Percentiles rank a stretch among this genome's conserved stretches.
phyloP scores from a whole-genome alignment of 2,888 invertebrate genomes.

The Aporophyla nigra region DNA sequence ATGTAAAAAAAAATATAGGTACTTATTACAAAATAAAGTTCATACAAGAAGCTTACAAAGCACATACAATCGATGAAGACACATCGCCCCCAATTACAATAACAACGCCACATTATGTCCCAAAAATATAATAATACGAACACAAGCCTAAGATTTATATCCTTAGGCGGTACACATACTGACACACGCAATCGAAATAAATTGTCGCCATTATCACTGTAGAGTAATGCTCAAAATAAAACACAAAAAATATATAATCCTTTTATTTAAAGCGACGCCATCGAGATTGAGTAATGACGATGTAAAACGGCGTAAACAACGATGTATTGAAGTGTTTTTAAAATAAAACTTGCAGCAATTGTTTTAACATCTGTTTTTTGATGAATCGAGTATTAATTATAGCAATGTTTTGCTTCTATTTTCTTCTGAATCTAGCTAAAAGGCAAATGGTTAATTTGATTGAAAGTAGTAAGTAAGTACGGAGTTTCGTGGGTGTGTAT shows the following conservation, averaged over 20 bases:
- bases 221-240: slow-evolving; percentile 35
- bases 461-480: neutral
- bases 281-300: slow-evolving; percentile 49
- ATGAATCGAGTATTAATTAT: slow-evolving; percentile 14
- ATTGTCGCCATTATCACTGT: slow-evolving; percentile 37
- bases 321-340: slow-evolving; percentile 36
- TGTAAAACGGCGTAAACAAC: slow-evolving; percentile 42
- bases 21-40: neutral
- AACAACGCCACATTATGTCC: slow-evolving; percentile 7
- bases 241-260: slow-evolving; percentile 34
- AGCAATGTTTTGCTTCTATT: neutral
- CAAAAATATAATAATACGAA: slow-evolving; percentile 20
- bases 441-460: no score
- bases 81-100: slow-evolving; percentile 21
- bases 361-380: slow-evolving; percentile 15
- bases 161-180: slow-evolving; percentile 22
- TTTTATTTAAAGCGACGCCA: slow-evolving; percentile 43
- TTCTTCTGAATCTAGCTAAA: neutral
- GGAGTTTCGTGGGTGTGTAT: neutral
- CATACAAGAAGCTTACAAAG: neutral
- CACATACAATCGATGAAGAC: slow-evolving; percentile 1
- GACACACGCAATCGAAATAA: slow-evolving; percentile 49
- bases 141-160: slow-evolving; percentile 39
- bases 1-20: neutral
- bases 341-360: no score